phyloP scores from a whole-genome alignment of 2,113 vertebrate species.

The Aptenodytes patagonicus region DNA sequence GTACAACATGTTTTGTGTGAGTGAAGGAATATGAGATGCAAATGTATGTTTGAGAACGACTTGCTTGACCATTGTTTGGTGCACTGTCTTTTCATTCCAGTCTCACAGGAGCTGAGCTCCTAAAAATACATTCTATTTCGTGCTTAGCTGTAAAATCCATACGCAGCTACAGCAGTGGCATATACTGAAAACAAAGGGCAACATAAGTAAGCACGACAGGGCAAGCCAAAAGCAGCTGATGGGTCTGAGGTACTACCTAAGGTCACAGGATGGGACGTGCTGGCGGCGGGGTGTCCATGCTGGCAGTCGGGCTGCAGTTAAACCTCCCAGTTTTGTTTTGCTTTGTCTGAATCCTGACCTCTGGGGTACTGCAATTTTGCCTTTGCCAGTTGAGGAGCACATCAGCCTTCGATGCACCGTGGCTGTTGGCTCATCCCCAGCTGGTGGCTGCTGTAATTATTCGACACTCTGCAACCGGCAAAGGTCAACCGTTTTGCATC shows the following conservation, averaged over 20 bases:
- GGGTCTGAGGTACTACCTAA: neutral
- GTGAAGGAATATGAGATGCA: neutral
- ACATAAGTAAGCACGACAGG: rapidly evolving
- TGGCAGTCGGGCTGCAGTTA: neutral
- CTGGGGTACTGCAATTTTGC: neutral
- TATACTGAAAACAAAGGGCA: neutral
- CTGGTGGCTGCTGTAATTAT: neutral
- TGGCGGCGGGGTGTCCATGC: neutral
- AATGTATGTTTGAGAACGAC: neutral
- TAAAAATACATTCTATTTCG: neutral
- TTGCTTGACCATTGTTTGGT: neutral
- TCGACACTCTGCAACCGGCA: neutral
- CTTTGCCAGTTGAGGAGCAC: neutral
- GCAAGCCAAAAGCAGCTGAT: neutral
- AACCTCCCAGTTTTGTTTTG: neutral
- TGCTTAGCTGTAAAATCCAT: neutral
- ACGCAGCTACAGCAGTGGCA: rapidly evolving
- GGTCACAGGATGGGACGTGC: rapidly evolving
- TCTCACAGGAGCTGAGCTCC: neutral
- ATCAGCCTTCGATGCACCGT: rapidly evolving
- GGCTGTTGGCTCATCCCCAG: neutral
- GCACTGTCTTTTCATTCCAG: neutral
- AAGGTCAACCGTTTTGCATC: neutral
- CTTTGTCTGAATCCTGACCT: neutral
- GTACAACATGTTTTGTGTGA: neutral